Percentiles rank a stretch among this genome's conserved stretches.
Conservation (phyloP, 2,888 invertebrate species). For the Eristalis pertinax region DNA sequence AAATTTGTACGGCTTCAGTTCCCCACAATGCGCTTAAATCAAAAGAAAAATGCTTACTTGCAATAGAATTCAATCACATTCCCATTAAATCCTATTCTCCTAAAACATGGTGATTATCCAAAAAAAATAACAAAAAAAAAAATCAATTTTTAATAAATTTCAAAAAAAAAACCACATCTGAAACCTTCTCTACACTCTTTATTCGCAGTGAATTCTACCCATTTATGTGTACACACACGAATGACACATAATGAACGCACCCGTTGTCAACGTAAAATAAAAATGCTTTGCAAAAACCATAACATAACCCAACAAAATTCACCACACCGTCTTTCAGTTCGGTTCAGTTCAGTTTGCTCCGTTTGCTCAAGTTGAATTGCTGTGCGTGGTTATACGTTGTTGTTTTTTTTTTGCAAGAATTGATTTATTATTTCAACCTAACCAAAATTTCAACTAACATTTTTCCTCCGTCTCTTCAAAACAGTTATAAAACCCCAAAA, state of each 20-base stretch:
- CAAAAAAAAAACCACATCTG: background rate
- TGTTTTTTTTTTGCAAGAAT: constrained; percentile 44
- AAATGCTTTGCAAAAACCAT: constrained; percentile 26
- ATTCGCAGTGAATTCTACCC: background rate
- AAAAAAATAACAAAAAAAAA: background rate
- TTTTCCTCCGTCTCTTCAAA: constrained; percentile 15
- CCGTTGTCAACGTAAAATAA: constrained; percentile 22
- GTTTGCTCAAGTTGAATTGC: constrained; percentile 47
- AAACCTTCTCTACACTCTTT: background rate
- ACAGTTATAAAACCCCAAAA: constrained; percentile 3
- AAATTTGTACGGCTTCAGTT: too few species aligned
- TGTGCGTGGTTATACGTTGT: constrained; percentile 34
- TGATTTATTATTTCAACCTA: constrained; percentile 69
- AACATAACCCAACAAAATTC: constrained; percentile 44
- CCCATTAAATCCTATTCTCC: too few species aligned
- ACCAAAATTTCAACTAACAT: constrained; percentile 47
- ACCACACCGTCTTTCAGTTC: constrained; percentile 52
- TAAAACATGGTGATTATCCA: too few species aligned
- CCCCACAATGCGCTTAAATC: too few species aligned
- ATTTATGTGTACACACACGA: background rate
- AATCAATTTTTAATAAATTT: background rate
- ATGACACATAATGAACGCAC: constrained; percentile 8
- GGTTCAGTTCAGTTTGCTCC: constrained; percentile 62
- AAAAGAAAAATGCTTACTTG: too few species aligned
- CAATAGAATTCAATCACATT: too few species aligned